These are phyloP conservation scores for Poecile montanus DNA, from an alignment of 2,797 vertebrate genomes.

Conservation along the genomic window DNA sequence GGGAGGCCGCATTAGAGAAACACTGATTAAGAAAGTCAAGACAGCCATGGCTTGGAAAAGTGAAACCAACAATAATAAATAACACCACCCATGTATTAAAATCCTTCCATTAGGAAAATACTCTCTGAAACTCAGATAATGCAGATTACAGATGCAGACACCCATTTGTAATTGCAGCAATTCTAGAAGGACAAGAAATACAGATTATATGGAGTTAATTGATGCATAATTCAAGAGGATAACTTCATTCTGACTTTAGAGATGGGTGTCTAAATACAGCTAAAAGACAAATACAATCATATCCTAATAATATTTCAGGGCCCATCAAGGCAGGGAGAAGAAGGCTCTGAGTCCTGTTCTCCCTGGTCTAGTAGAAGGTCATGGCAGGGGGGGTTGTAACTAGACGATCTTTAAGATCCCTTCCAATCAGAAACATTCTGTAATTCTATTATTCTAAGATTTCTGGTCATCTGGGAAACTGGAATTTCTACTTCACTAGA, in stretches of 20 bases:
- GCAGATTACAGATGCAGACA: background rate
- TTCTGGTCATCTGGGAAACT: background rate
- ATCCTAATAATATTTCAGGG: background rate
- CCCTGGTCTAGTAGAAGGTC: background rate
- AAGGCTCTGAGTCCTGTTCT: background rate
- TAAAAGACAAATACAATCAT: background rate
- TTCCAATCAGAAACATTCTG: background rate
- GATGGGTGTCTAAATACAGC: background rate
- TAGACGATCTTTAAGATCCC: background rate
- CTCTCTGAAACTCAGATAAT: background rate
- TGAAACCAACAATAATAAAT: background rate
- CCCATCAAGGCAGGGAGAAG: background rate
- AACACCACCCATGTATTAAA: background rate
- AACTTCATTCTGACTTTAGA: background rate
- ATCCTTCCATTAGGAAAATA: background rate
- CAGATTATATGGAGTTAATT: background rate
- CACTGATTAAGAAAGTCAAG: background rate
- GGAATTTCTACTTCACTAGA: background rate
- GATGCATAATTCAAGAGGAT: background rate
- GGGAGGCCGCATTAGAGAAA: background rate
- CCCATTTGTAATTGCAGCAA: background rate
- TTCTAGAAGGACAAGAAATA: background rate
- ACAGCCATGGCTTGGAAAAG: background rate
- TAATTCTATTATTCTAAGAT: background rate
- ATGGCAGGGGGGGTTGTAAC: rapidly evolving